Conservation (phyloP, 2,113 vertebrate genomes). For the Epinephelus lanceolatus region DNA sequence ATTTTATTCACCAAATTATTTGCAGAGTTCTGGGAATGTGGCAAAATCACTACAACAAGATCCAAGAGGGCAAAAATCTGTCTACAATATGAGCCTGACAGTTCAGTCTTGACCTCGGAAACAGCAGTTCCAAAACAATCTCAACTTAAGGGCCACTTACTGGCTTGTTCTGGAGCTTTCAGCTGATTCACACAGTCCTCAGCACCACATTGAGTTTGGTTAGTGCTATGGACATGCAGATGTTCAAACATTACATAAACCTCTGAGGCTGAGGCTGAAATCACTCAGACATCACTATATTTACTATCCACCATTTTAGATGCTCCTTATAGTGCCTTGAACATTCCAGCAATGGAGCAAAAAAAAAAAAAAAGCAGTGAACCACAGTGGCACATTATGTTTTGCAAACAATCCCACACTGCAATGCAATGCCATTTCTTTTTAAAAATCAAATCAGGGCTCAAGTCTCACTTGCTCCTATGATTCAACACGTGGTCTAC, state of each 20-base stretch:
- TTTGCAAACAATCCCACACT: no score
- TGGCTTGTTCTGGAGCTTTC: not conserved
- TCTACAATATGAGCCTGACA: not conserved
- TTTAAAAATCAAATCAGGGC: no score
- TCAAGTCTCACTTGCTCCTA: no score
- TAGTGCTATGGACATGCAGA: not conserved
- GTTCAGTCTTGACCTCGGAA: not conserved
- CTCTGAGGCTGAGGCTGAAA: not conserved
- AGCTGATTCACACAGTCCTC: not conserved
- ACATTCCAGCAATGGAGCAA: not conserved
- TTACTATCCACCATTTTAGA: not conserved
- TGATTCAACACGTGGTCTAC: no score
- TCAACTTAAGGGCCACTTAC: not conserved
- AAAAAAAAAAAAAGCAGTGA: no score
- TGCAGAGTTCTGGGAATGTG: not conserved
- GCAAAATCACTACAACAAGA: not conserved
- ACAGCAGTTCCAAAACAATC: not conserved
- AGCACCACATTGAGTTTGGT: not conserved
- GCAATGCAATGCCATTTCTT: no score
- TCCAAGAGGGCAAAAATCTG: not conserved
- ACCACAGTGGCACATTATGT: no score
- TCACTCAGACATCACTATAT: no score
- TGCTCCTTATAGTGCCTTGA: not conserved
- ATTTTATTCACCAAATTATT: not conserved
- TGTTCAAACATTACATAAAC: not conserved